Percentiles rank a stretch among this genome's conserved stretches.
phyloP scores from a whole-genome alignment of 2,113 vertebrate species.

The Dasyprocta punctata region DNA sequence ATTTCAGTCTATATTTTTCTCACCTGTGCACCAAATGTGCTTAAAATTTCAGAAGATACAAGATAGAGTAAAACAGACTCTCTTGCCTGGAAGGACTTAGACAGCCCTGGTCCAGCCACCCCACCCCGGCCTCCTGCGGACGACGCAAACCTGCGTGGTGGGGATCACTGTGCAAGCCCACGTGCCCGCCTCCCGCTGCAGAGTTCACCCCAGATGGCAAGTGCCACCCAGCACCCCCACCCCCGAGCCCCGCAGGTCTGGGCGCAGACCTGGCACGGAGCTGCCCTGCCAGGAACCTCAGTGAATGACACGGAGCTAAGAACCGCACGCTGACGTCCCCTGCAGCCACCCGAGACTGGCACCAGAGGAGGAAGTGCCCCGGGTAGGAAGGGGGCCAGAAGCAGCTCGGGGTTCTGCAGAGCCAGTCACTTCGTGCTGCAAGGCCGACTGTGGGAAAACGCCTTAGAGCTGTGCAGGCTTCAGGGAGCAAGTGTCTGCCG shows the following conservation, averaged over 20 bases:
- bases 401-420: fast-evolving
- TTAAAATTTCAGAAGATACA: not conserved
- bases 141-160: fast-evolving
- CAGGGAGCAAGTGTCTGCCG: not conserved
- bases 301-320: not conserved
- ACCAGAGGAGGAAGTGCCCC: not conserved
- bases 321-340: not conserved
- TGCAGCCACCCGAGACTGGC: not conserved
- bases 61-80: not conserved
- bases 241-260: not conserved
- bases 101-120: not conserved
- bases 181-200: too few species aligned
- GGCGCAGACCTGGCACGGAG: not conserved
- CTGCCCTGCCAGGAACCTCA: not conserved
- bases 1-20: not conserved
- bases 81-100: not conserved
- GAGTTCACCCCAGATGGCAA: not conserved
- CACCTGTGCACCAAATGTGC: fast-evolving
- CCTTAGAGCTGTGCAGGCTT: not conserved
- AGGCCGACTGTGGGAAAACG: too few species aligned
- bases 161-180: not conserved
- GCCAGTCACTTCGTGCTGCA: fast-evolving
- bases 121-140: not conserved
- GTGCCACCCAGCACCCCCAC: not conserved
- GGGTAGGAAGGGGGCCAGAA: not conserved